Evolutionary conservation across 2,888 invertebrate species (phyloP).

Genomic region (Mesorhabditis sp.): DNA sequence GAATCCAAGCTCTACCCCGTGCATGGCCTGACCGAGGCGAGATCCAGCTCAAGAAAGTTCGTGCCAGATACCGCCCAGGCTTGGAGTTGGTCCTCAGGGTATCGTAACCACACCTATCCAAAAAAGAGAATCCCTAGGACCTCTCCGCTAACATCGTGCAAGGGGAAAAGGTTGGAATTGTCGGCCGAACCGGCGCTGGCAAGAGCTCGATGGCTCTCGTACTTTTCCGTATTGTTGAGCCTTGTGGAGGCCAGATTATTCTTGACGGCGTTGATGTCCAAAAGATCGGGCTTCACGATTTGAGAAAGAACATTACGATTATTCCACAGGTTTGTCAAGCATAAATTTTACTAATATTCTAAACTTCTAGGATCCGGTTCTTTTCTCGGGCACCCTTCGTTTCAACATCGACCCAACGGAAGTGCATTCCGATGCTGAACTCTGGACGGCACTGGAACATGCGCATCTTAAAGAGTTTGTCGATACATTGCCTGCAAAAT

Average conservation of each 20-base stretch:
- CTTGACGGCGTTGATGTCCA: not conserved
- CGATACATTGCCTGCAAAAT: slow-evolving; percentile 61
- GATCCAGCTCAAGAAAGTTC: slow-evolving; percentile 19
- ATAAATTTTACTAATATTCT: not conserved
- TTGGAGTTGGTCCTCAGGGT: slow-evolving; percentile 62
- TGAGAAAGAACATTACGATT: not conserved
- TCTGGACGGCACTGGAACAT: slow-evolving; percentile 35
- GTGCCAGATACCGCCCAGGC: slow-evolving; percentile 71
- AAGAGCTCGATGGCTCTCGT: not conserved
- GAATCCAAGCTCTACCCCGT: slow-evolving; percentile 16
- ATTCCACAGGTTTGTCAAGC: not conserved
- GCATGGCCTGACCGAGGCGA: slow-evolving; percentile 36
- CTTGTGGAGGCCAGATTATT: not conserved
- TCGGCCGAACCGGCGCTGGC: slow-evolving; percentile 60
- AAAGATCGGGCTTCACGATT: not conserved
- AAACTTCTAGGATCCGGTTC: not conserved
- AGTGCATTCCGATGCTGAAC: slow-evolving; percentile 37
- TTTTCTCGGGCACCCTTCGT: slow-evolving; percentile 65
- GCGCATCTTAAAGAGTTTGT: slow-evolving; percentile 32
- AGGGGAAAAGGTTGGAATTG: slow-evolving; percentile 65
- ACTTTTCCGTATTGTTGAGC: slow-evolving; percentile 5
- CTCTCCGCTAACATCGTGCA: slow-evolving; percentile 64
- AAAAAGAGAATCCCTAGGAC: slow-evolving; percentile 58
- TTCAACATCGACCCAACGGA: slow-evolving; percentile 89
- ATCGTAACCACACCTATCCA: no score